These are phyloP conservation scores for Volucella inanis DNA, from an alignment of 2,888 invertebrate genomes.

Conservation along the genomic window DNA sequence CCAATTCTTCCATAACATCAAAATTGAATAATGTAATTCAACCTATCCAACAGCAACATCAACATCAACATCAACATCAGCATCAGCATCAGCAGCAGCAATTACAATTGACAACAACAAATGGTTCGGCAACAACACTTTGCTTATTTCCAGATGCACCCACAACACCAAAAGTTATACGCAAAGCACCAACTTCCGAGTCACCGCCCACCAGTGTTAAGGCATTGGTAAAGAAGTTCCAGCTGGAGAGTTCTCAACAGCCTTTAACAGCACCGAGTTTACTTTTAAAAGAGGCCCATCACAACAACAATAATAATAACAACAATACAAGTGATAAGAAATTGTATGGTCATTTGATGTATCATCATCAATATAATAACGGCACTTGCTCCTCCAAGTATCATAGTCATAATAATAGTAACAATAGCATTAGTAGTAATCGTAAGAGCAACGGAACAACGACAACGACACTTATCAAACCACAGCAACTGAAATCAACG, in stretches of 20 bases:
- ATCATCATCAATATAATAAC: slow-evolving; percentile 65
- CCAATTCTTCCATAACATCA: slow-evolving; percentile 61
- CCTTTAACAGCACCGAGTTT: slow-evolving; percentile 53
- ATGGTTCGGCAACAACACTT: slow-evolving; percentile 69
- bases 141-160: slow-evolving; percentile 86
- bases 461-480: slow-evolving; percentile 35
- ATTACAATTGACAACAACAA: slow-evolving; percentile 74
- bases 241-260: slow-evolving; percentile 78
- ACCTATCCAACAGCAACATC: slow-evolving; percentile 76
- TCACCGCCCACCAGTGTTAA: slow-evolving; percentile 84
- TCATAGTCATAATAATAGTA: slow-evolving; percentile 70
- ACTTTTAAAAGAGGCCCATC: slow-evolving; percentile 69
- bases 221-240: slow-evolving; percentile 83
- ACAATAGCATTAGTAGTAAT: slow-evolving; percentile 67
- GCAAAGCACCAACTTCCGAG: slow-evolving; percentile 85
- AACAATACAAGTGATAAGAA: slow-evolving; percentile 69
- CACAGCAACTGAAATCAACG: slow-evolving; percentile 68
- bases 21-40: slow-evolving; percentile 63
- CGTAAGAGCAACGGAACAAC: slow-evolving; percentile 70
- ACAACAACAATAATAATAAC: slow-evolving; percentile 71
- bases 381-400: slow-evolving; percentile 68
- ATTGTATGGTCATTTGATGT: slow-evolving; percentile 61
- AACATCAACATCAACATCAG: slow-evolving; percentile 69
- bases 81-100: slow-evolving; percentile 59
- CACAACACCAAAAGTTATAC: slow-evolving; percentile 87